Evolutionary conservation across 2,888 invertebrate genomes (phyloP), one percentile per base, ranked within the genome.

Genomic region (Xanthia togata): DNA sequence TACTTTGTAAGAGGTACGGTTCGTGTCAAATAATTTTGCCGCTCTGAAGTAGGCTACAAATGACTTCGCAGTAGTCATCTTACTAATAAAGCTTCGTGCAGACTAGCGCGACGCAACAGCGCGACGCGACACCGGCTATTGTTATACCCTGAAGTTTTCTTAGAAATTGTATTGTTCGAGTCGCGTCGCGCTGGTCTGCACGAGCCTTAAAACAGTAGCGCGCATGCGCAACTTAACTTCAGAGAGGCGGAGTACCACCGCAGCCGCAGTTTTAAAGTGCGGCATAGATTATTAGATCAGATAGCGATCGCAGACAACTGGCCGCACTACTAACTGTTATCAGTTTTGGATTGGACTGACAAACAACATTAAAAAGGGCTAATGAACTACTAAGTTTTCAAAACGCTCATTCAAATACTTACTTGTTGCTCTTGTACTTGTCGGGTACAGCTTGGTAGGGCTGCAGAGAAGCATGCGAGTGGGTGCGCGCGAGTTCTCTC

Each of bases 361-460:
- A 12, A 44, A 26, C 1, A 67, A 47, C 5, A 26, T 14, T 76
- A 17, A 38, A 53, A n/a, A 17, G 20, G 23, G 23, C 4, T 47
- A 35, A 5, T 31, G 17, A 67, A 47, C 26, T 47, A 67, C 4
- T 4, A 38, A 31, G 23, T 72, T 23, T 55, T 12, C 6, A 26
- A 44, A 77, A 44, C 9, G 0, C 6, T 57, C 11, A 23, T n/a
- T 41, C 11, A 9, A 62, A 55, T 62, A 94, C 97, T 95, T 90
- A 98, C 97, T 98, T 98, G 93, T 97, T 97, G 87, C 95, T 96
- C 94, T 98, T 98, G 96, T 99, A 99, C 96, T 99, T 99, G 91
- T 99, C 99, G 85, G 98, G 97, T 84, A 99, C 98, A 68, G 99
- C 98, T 93, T 98, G 98, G 92, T 99, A 98, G 59, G 97, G 97